Conservation (phyloP, 2,888 invertebrate genomes). For the Protophormia terraenovae region DNA sequence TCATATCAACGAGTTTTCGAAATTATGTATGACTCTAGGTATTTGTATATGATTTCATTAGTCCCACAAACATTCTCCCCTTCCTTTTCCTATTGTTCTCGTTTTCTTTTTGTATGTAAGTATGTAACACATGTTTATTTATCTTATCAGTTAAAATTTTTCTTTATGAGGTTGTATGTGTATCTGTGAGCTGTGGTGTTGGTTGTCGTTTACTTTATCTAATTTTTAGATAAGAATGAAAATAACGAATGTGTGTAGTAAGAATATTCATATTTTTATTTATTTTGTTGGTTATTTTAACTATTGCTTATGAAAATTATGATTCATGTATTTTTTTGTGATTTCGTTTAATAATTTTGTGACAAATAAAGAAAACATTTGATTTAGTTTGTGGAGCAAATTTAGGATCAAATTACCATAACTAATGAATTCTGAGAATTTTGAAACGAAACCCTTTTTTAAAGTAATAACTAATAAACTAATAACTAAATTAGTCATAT, state of each 20-base stretch:
- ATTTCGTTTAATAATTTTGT: conserved; percentile 1
- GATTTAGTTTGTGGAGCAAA: neutral
- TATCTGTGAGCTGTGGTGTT: neutral
- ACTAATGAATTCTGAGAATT: too few species aligned
- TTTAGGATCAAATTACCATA: neutral
- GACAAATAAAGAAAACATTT: conserved; percentile 35
- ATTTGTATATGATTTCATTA: neutral
- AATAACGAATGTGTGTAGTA: neutral
- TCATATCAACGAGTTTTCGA: conserved; percentile 29
- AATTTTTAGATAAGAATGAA: conserved; percentile 58
- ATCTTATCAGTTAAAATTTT: conserved; percentile 59
- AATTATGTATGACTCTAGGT: conserved; percentile 22
- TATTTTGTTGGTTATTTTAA: conserved; percentile 28
- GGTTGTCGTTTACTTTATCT: conserved; percentile 43
- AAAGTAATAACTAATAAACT: too few species aligned
- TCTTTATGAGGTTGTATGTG: neutral
- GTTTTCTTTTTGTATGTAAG: neutral
- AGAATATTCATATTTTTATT: neutral
- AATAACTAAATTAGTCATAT: too few species aligned
- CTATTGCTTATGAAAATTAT: conserved; percentile 32
- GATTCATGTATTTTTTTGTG: conserved; percentile 9
- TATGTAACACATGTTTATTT: conserved; percentile 37
- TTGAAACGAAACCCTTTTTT: too few species aligned
- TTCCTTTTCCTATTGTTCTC: neutral
- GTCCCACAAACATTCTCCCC: neutral